Evolutionary conservation across 2,888 invertebrate genomes (phyloP).

Genomic region (Willowsia nigromaculata): DNA sequence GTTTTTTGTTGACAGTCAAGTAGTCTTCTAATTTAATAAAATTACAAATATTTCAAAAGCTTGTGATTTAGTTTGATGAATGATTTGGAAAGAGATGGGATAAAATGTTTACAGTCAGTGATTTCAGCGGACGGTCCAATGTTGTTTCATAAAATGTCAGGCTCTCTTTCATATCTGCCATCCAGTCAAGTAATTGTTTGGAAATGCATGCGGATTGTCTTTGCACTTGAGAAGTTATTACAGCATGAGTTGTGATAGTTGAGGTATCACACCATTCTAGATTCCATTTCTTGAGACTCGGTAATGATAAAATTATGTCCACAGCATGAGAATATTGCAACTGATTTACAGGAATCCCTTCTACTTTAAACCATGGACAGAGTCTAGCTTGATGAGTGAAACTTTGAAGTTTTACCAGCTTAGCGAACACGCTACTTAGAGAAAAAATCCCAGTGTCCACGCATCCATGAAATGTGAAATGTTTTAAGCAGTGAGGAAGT

Average conservation of each 20-base stretch:
- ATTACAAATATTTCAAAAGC: background rate
- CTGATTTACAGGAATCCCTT: background rate
- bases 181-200: conserved; percentile 41
- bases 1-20: background rate
- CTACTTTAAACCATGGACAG: conserved; percentile 53
- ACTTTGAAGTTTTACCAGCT: conserved; percentile 34
- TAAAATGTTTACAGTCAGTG: background rate
- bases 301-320: conserved; percentile 36
- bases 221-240: background rate
- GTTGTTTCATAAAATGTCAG: background rate
- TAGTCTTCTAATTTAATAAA: background rate
- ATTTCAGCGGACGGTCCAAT: conserved; percentile 46
- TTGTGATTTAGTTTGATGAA: background rate
- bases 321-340: conserved; percentile 38
- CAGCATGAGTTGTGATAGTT: background rate
- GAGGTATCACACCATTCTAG: conserved; percentile 62
- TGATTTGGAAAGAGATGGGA: background rate
- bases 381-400: conserved; percentile 52
- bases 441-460: conserved; percentile 33
- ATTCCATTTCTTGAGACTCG: conserved; percentile 48
- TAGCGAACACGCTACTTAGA: conserved; percentile 10
- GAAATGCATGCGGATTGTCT: background rate
- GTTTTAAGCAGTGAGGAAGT: conserved; percentile 25
- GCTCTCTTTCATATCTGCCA: background rate
- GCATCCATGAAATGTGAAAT: conserved; percentile 57